Evolutionary conservation across 2,113 vertebrate genomes (phyloP).

Genomic region (Tychaedon coryphoeus): DNA sequence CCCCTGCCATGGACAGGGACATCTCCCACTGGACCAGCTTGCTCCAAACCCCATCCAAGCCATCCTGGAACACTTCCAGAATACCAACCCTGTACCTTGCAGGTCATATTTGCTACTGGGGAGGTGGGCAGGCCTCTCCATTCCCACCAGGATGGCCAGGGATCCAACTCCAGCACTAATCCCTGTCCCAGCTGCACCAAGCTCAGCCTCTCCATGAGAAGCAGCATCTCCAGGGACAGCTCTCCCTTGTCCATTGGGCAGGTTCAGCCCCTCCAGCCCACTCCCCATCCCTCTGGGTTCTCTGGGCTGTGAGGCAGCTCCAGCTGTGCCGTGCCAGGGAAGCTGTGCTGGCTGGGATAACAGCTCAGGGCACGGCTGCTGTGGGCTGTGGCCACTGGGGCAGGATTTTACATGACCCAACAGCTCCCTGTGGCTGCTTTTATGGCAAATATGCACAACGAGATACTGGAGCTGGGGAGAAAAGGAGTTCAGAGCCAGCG

Average conservation of each 20-base stretch:
- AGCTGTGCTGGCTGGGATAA: background rate
- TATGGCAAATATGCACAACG: background rate
- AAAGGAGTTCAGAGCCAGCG: background rate
- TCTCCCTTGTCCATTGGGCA: rapidly evolving
- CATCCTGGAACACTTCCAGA: background rate
- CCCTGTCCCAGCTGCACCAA: background rate
- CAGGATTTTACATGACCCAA: constrained; percentile 17
- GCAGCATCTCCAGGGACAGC: background rate
- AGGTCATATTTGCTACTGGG: background rate
- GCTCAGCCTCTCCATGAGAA: background rate
- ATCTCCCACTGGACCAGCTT: background rate
- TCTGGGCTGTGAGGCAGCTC: background rate
- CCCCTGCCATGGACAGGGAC: background rate
- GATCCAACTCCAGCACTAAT: background rate
- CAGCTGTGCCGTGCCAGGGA: background rate
- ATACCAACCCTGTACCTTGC: rapidly evolving
- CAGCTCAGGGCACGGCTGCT: background rate
- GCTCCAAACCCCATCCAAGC: background rate
- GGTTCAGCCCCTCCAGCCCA: background rate
- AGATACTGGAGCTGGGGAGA: background rate
- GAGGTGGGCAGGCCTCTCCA: background rate
- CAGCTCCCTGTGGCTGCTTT: background rate
- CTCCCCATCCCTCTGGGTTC: background rate
- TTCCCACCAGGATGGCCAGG: background rate
- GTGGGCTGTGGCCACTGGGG: background rate